These are phyloP conservation scores for Nephila pilipes DNA, from an alignment of 1,140 invertebrate species.

Conservation along the genomic window DNA sequence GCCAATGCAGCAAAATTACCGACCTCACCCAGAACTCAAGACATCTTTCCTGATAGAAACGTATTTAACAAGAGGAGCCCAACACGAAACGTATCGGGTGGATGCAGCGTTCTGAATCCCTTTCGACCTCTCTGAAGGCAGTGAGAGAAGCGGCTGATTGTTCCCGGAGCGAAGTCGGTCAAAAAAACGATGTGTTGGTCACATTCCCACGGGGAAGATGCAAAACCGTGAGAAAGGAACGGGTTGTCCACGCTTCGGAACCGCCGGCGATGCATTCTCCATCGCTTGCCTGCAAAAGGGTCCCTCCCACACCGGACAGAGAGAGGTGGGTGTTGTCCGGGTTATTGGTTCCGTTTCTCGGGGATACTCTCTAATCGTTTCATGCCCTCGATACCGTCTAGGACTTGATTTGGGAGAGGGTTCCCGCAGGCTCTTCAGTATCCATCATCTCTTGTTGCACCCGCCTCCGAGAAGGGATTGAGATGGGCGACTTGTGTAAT, in stretches of 20 bases:
- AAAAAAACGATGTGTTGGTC: constrained; percentile 6
- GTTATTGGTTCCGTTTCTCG: constrained; percentile 24
- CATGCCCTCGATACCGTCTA: not conserved
- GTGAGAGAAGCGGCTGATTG: not conserved
- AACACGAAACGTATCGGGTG: not conserved
- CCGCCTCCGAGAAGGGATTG: not conserved
- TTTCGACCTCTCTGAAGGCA: not conserved
- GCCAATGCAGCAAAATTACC: not conserved
- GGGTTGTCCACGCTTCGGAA: constrained; percentile 16
- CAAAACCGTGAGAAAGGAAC: constrained; percentile 57
- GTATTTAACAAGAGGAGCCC: not conserved
- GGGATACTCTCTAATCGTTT: not conserved
- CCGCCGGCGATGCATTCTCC: not conserved
- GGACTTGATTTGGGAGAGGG: not conserved
- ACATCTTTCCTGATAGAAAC: not conserved
- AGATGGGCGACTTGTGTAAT: not conserved
- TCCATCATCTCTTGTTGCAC: not conserved
- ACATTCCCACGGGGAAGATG: constrained; percentile 16
- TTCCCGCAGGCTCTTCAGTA: not conserved
- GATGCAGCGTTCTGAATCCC: not conserved
- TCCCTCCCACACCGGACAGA: constrained; percentile 49
- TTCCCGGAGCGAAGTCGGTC: constrained; percentile 25
- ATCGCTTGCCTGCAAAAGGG: not conserved
- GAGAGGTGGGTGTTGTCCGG: constrained; percentile 41
- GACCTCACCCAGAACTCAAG: not conserved